These are phyloP conservation scores for Chalcosyrphus nemorum DNA, from an alignment of 2,888 invertebrate genomes.

Conservation along the genomic window DNA sequence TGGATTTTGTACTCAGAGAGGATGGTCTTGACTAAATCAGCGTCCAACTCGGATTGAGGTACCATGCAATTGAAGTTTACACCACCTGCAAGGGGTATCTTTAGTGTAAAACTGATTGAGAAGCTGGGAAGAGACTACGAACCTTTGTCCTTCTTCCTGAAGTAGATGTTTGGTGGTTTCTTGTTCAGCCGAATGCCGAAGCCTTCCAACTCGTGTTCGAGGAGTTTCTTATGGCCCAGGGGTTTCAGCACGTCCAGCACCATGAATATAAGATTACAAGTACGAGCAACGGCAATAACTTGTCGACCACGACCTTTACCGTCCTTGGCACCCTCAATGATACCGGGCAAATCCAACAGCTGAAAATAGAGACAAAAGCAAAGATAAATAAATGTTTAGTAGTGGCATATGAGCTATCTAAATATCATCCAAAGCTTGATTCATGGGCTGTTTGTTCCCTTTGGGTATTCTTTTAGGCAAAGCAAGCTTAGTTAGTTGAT, in stretches of 20 bases:
- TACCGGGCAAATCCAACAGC: conserved; percentile 99
- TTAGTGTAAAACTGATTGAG: not conserved
- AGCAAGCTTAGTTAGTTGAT: too few species aligned
- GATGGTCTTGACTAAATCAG: conserved; percentile 97
- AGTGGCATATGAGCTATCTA: too few species aligned
- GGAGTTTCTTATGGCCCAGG: conserved; percentile 95
- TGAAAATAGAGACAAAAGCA: conserved; percentile 78
- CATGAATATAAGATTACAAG: conserved; percentile 98
- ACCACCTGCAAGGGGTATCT: conserved; percentile 85
- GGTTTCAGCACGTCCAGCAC: conserved; percentile 99
- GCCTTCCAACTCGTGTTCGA: conserved; percentile 99
- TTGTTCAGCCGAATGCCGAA: conserved; percentile 98
- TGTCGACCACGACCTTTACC: conserved; percentile 99
- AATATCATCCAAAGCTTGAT: too few species aligned
- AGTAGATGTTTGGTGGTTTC: conserved; percentile 97
- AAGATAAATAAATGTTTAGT: too few species aligned
- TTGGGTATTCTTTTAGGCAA: too few species aligned
- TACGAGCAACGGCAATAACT: conserved; percentile 99
- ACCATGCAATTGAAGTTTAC: conserved; percentile 97
- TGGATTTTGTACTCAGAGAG: conserved; percentile 99
- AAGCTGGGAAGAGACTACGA: not conserved
- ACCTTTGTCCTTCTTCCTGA: conserved; percentile 97
- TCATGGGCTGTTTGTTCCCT: too few species aligned
- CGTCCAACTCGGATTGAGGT: conserved; percentile 95
- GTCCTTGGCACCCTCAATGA: conserved; percentile 99